Conservation (phyloP, 2,113 vertebrate genomes). For the Cavia aperea region DNA sequence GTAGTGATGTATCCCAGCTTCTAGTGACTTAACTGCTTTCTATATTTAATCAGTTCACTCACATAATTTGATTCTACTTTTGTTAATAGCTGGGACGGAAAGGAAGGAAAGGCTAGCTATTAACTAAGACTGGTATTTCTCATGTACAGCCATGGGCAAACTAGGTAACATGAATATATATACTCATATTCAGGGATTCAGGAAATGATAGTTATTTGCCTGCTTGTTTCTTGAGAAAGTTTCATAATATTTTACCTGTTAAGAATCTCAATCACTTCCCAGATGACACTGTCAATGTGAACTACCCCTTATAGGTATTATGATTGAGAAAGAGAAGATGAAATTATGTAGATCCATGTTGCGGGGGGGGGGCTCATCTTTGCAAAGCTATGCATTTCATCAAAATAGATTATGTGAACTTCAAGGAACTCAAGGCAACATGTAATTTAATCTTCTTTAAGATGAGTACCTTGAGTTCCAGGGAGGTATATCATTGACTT, state of each 20-base stretch:
- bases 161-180: background rate
- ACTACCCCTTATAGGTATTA: background rate
- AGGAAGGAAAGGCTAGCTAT: background rate
- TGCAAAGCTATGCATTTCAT: background rate
- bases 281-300: background rate
- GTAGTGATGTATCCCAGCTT: background rate
- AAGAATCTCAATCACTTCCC: background rate
- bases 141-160: background rate
- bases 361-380: background rate
- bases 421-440: background rate
- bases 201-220: background rate
- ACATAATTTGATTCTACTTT: background rate
- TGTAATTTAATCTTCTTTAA: conserved; percentile 33
- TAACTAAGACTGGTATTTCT: background rate
- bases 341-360: too few species aligned
- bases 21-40: background rate
- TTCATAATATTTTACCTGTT: background rate
- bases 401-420: conserved; percentile 6
- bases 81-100: background rate
- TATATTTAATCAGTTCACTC: background rate
- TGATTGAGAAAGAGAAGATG: background rate
- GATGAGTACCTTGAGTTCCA: background rate
- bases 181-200: background rate
- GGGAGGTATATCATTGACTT: background rate
- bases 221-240: background rate